Percentiles rank a stretch among this genome's conserved stretches.
Evolutionary conservation across 2,113 vertebrate species (phyloP).

Genomic region (Caretta caretta): DNA sequence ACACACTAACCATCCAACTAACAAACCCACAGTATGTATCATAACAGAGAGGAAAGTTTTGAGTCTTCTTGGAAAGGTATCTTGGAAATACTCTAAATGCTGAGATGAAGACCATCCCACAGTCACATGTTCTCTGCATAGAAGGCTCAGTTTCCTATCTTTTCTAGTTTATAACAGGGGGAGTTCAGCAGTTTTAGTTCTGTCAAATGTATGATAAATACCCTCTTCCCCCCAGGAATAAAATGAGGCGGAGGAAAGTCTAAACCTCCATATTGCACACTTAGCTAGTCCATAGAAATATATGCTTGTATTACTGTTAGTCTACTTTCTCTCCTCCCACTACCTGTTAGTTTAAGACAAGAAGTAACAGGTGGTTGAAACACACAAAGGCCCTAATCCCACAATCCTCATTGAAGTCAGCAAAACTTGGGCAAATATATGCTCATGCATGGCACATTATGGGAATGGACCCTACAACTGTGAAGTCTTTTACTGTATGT

Average conservation of each 20-base stretch:
- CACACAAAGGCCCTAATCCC: neutral
- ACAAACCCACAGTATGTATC: neutral
- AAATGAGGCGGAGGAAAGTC: neutral
- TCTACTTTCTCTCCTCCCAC: neutral
- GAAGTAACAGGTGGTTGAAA: neutral
- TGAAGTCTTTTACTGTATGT: neutral
- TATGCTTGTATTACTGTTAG: neutral
- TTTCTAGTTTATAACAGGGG: neutral
- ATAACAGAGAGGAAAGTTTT: neutral
- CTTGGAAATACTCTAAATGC: no score
- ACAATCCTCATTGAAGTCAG: neutral
- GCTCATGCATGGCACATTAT: neutral
- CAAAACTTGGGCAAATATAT: neutral
- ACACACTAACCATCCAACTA: neutral
- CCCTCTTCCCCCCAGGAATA: neutral
- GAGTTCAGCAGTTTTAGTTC: neutral
- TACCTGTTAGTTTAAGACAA: neutral
- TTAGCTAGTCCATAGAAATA: neutral
- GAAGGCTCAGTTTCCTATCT: neutral
- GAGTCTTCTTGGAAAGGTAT: neutral
- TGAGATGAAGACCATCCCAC: neutral
- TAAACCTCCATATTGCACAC: neutral
- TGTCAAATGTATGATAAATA: neutral
- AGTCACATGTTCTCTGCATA: neutral
- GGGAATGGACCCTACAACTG: neutral